Conservation (phyloP, 2,113 vertebrate species). For the Brachyistius frenatus region DNA sequence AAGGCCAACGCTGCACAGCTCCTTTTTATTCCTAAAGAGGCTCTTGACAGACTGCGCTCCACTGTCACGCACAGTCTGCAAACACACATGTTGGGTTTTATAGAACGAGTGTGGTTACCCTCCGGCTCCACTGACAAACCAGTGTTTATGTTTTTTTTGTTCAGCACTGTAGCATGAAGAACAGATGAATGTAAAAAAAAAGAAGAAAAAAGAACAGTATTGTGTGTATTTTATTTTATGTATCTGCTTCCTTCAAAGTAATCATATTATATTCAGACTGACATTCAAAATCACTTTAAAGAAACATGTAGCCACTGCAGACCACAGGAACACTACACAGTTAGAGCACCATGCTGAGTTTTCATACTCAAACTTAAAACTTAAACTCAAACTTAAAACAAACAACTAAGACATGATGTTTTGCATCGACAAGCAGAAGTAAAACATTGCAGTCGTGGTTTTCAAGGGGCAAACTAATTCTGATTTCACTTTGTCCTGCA, state of each 20-base stretch:
- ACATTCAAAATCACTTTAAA: not conserved
- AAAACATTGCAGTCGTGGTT: too few species aligned
- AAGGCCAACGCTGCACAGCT: slow-evolving; percentile 88
- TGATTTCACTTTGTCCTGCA: too few species aligned
- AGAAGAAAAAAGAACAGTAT: not conserved
- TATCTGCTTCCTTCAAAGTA: not conserved
- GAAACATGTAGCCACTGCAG: too few species aligned
- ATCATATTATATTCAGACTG: not conserved
- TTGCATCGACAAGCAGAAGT: too few species aligned
- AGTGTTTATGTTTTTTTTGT: not conserved
- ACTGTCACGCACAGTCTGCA: slow-evolving; percentile 89
- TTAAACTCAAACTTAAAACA: too few species aligned
- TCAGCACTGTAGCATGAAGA: not conserved
- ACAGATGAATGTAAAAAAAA: slow-evolving; percentile 1
- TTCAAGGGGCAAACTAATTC: too few species aligned
- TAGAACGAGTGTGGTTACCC: not conserved
- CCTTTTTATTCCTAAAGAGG: slow-evolving; percentile 91
- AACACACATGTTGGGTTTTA: slow-evolving; percentile 25
- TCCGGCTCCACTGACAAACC: not conserved
- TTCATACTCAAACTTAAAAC: too few species aligned
- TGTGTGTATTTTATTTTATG: not conserved
- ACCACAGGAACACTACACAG: too few species aligned
- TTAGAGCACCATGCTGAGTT: too few species aligned
- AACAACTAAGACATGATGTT: too few species aligned
- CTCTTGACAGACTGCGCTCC: slow-evolving; percentile 88